Percentiles rank a stretch among this genome's conserved stretches.
Conservation (phyloP, 2,113 vertebrate species). For the Notarius lentiginosus region DNA sequence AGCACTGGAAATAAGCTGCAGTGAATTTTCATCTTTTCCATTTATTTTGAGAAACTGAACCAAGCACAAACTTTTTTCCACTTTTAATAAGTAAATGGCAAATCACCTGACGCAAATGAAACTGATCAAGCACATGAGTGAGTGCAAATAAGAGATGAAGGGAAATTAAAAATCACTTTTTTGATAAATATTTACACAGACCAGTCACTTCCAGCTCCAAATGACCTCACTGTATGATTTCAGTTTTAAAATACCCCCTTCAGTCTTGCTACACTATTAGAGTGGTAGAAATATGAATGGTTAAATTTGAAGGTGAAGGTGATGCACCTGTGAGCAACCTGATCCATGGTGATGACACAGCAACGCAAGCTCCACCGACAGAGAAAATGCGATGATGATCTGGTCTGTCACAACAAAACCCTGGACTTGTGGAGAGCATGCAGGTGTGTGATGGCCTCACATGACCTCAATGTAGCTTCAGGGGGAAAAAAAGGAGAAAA, state of each 20-base stretch:
- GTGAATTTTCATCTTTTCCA: background rate
- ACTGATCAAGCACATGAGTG: background rate
- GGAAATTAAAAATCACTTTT: background rate
- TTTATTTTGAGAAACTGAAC: background rate
- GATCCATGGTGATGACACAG: conserved; percentile 45
- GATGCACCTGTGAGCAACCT: conserved; percentile 51
- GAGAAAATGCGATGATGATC: conserved; percentile 35
- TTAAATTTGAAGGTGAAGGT: background rate
- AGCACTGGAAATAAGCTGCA: background rate
- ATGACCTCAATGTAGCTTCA: conserved; percentile 29
- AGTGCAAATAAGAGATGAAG: background rate
- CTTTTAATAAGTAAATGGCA: background rate
- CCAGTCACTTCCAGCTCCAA: background rate
- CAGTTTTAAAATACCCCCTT: background rate
- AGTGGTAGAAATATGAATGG: background rate
- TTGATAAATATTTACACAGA: background rate
- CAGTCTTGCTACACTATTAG: background rate
- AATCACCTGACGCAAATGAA: background rate
- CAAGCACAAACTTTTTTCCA: background rate
- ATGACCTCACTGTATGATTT: background rate
- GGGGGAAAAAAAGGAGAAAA: background rate
- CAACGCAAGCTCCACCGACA: conserved; percentile 35
- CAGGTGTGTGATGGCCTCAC: conserved; percentile 51
- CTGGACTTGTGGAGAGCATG: conserved; percentile 22
- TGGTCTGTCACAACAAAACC: conserved; percentile 50